Evolutionary conservation across 2,888 invertebrate genomes (phyloP), one percentile per base, ranked within the genome.

Genomic region (Ennomos fuscantarius): DNA sequence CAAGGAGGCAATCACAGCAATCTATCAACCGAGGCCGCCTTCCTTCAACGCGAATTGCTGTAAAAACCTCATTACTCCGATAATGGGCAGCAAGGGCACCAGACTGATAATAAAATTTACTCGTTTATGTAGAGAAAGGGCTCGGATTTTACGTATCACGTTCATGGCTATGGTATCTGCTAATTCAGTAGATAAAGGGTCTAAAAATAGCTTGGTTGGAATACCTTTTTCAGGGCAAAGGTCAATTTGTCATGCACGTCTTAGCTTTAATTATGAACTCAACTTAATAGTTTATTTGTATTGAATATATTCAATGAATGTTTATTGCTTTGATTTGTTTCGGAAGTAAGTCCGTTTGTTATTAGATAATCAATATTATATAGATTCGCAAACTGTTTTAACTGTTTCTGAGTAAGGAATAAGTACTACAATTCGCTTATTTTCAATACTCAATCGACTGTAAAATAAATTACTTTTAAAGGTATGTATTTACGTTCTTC

Each of bases 21-120:
- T 60, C 33, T 40, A 44, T 56, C 54, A 45, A n/a, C n/a, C 51
- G 51, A 62, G 58, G 58, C 44, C 55, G 54, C 36, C 36, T 11
- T 15, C 36, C 36, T 24, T 15, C 13, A 11, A 5, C 33, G 41
- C 13, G 13, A 40, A 40, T 46, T 54, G 35, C 33, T 37, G 49
- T 41, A 41, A 45, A 41, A 62, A 56, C 32, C 47, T 49, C 47
- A 46, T 60, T 58, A 58, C 34, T 32, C 43, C 34, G 40, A 48
- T 43, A 48, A 48, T 41, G 35, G 41, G 12, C 32, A 11, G 8
- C 33, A 43, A 60, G 52, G 45, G 35, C 40, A 24, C 33, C 8
- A 52, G 44, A 55, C 37, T 52, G 41, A 12, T 33, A 37, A 12
- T 33, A 42, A 24, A 47, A 47, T 37, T 34, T 36, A 33, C 42